Percentiles rank a stretch among this genome's conserved stretches.
Conservation (phyloP, 2,888 invertebrate genomes). For the Tigriopus californicus region DNA sequence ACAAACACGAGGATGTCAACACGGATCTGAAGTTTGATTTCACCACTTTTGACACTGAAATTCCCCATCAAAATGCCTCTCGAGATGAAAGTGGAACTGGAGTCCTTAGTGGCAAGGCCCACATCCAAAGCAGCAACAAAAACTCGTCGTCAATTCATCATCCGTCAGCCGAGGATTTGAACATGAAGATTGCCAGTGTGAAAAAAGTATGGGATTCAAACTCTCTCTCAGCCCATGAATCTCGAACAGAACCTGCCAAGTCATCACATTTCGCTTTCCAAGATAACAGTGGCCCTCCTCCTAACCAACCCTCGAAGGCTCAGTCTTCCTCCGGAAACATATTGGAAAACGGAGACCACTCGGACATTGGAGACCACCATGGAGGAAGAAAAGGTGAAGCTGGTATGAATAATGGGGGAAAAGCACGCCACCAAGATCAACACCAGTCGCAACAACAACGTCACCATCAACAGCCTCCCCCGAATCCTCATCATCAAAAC, state of each 20-base stretch:
- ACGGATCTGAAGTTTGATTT: conserved; percentile 81
- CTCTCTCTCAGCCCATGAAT: conserved; percentile 20
- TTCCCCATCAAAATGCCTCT: conserved; percentile 27
- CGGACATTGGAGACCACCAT: too few species aligned
- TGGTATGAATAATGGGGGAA: background rate
- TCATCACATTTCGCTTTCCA: background rate
- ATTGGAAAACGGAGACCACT: background rate
- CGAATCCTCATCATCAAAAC: background rate
- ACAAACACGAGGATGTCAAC: background rate
- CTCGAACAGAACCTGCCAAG: background rate
- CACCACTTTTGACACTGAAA: conserved; percentile 62
- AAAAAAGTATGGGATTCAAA: conserved; percentile 42
- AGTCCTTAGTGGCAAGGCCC: conserved; percentile 7
- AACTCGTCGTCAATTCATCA: conserved; percentile 49
- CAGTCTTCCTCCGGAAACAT: background rate
- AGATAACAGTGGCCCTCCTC: background rate
- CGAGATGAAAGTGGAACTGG: conserved; percentile 13
- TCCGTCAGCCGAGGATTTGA: conserved; percentile 68
- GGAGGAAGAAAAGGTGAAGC: background rate
- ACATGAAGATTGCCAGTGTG: conserved; percentile 81
- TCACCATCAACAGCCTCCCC: background rate
- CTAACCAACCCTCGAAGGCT: background rate
- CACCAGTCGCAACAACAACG: background rate
- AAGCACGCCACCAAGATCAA: background rate
- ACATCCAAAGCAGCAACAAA: conserved; percentile 18